phyloP scores from a whole-genome alignment of 1,140 invertebrate species.

The Zaprionus camerounensis region DNA sequence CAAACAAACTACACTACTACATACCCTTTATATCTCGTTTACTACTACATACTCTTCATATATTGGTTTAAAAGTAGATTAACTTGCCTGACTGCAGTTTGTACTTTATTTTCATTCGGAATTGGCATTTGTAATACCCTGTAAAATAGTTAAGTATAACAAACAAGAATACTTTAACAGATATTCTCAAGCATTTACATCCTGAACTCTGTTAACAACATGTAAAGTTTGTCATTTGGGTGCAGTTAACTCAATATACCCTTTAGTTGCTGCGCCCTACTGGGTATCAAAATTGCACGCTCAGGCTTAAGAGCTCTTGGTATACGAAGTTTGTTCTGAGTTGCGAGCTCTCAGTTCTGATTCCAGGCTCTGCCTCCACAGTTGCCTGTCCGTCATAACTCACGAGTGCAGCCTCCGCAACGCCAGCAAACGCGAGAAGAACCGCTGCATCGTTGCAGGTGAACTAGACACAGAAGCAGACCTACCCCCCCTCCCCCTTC shows the following conservation, averaged over 20 bases:
- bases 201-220: not conserved
- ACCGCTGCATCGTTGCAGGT: slow-evolving; percentile 77
- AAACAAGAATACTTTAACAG: not conserved
- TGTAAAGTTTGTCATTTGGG: too few species aligned
- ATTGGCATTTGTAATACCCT: not conserved
- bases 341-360: slow-evolving; percentile 16
- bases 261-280: not conserved
- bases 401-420: slow-evolving; percentile 69
- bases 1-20: not conserved
- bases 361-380: slow-evolving; percentile 46
- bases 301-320: slow-evolving; percentile 62
- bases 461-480: slow-evolving; percentile 59
- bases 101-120: too few species aligned
- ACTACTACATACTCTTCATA: too few species aligned
- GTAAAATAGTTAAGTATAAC: not conserved
- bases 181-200: not conserved
- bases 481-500: not conserved
- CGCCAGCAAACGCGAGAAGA: slow-evolving; percentile 26
- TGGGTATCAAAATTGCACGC: slow-evolving; percentile 57
- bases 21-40: not conserved
- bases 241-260: not conserved
- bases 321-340: slow-evolving; percentile 11
- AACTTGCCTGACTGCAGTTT: too few species aligned
- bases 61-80: too few species aligned
- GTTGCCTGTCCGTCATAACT: slow-evolving; percentile 78